Conservation (phyloP, 2,797 vertebrate genomes). For the Rousettus madagascariensis region DNA sequence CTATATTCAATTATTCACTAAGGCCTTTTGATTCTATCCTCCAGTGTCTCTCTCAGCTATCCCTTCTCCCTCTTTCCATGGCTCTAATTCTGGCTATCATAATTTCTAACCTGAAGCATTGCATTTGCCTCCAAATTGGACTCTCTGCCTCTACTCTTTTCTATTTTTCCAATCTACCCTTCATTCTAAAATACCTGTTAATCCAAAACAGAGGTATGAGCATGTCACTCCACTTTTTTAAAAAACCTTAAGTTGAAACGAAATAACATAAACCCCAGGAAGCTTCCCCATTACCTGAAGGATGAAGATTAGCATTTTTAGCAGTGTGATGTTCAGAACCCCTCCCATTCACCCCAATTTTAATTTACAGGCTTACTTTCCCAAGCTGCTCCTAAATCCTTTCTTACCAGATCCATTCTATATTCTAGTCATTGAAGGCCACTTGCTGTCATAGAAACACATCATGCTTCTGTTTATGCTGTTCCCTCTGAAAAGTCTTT, state of each 20-base stretch:
- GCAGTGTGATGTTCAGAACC: neutral
- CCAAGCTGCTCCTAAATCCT: neutral
- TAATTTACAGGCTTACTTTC: neutral
- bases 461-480: neutral
- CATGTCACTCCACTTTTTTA: neutral
- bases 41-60: neutral
- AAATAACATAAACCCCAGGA: slow-evolving; percentile 11
- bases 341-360: neutral
- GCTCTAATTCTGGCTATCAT: neutral
- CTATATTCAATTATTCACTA: neutral
- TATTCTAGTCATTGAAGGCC: neutral
- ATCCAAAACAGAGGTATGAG: slow-evolving; percentile 16
- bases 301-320: neutral
- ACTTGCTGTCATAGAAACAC: neutral
- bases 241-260: slow-evolving; percentile 12
- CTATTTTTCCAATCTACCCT: neutral
- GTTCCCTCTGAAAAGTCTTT: neutral
- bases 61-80: neutral
- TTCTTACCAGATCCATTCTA: neutral
- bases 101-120: slow-evolving; percentile 27
- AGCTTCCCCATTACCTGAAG: neutral
- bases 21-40: neutral
- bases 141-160: slow-evolving; percentile 41
- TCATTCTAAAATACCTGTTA: slow-evolving; percentile 14
- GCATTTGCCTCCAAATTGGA: neutral